A percentile compares a stretch with the other conserved stretches of the same genome.
These are phyloP conservation scores for Eupithecia tripunctaria DNA, from an alignment of 2,888 invertebrate genomes.

Conservation along the genomic window DNA sequence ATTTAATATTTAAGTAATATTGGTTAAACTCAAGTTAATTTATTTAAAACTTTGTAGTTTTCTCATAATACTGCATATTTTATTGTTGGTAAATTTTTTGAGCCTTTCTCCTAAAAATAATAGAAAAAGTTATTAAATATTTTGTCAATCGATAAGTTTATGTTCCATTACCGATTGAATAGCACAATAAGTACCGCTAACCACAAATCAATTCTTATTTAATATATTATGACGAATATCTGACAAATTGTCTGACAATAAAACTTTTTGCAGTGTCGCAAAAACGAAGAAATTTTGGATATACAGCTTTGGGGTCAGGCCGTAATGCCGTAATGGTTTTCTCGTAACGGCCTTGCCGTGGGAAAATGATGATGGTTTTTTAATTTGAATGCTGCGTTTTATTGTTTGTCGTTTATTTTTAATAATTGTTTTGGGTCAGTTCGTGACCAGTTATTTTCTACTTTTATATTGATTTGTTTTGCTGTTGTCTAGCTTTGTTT, in stretches of 20 bases:
- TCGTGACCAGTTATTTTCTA: neutral
- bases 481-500: constrained; percentile 4
- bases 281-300: constrained; percentile 43
- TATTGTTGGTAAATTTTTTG: neutral
- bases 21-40: neutral
- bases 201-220: constrained; percentile 60
- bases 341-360: constrained; percentile 40
- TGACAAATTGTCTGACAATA: constrained; percentile 51
- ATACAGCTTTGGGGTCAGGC: constrained; percentile 42
- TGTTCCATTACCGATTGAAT: constrained; percentile 41
- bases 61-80: neutral
- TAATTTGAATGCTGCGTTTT: constrained; percentile 43
- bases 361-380: constrained; percentile 44
- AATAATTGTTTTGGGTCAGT: constrained; percentile 20
- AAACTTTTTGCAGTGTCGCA: constrained; percentile 43
- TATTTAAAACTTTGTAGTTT: neutral
- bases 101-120: neutral
- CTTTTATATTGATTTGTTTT: constrained; percentile 4
- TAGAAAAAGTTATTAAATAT: neutral
- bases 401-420: constrained; percentile 36
- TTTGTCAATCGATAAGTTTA: constrained; percentile 11
- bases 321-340: constrained; percentile 41
- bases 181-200: constrained; percentile 55
- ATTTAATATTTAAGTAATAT: neutral
- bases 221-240: constrained; percentile 60